Evolutionary conservation across 2,113 vertebrate species (phyloP), one percentile per base, ranked within the genome.

Genomic region (Hippopotamus amphibius): DNA sequence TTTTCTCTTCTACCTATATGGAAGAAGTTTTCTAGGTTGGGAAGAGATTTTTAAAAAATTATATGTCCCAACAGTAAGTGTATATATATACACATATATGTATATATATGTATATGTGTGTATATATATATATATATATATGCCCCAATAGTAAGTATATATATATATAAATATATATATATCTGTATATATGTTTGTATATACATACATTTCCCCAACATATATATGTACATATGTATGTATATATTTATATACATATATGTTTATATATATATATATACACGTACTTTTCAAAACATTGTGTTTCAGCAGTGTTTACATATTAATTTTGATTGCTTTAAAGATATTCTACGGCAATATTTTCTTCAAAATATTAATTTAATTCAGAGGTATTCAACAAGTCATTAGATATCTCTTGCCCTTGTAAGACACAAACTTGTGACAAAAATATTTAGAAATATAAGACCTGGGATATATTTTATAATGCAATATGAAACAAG

Each of bases 331-430:
- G 61, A 3, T 71, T 61, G 43, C 22, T 61, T 33, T 88, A 50
- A 69, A 79, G 1, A 24, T 94, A 88, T 50, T 81, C 74, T 41
- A 71, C 24, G 12, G 21, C 53, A 55, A 72, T 43, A 65, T 48
- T 87, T 80, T 80, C 63, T 80, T 80, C 92, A 88, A 80, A 81
- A 88, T 77, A 81, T 68, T 43, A 81, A 93, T 33, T 5, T 41
- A 80, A 63, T 61, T 71, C 5, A 71, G 17, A 81, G 30, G 17
- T 69, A 21, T 61, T 81, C 43, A 53, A 22, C 15, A 50, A 33
- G 22, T 61, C 8, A 24, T 71, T 61, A 33, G 41, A 59, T 81
- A 50, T 61, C 37, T 71, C 30, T 88, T 61, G 5, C 17, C 61
- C 2, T 61, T 48, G 24, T 80, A 69, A 80, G 37, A 81, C 61